Percentiles rank a stretch among this genome's conserved stretches.
Evolutionary conservation across 2,113 vertebrate genomes (phyloP).

Genomic region (Chaetodon auriga): DNA sequence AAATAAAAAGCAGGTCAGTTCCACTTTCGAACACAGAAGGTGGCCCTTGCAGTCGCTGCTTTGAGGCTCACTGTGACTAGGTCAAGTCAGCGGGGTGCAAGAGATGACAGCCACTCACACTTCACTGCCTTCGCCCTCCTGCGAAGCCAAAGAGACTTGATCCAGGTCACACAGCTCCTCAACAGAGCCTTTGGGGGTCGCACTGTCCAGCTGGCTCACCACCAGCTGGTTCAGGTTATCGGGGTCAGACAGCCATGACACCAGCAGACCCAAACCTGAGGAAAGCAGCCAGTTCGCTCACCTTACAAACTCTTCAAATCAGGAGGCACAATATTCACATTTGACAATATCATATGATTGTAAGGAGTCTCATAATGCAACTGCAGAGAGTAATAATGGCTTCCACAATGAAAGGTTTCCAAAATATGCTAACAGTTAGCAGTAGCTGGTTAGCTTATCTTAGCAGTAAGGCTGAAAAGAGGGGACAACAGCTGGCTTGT

Average conservation of each 20-base stretch:
- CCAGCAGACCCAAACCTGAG: conserved; percentile 76
- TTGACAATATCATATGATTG: neutral
- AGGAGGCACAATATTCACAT: neutral
- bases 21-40: conserved; percentile 41
- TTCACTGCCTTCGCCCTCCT: conserved; percentile 51
- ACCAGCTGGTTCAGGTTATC: conserved; percentile 86
- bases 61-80: conserved; percentile 14
- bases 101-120: conserved; percentile 74
- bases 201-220: conserved; percentile 78
- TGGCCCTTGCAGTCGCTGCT: conserved; percentile 8
- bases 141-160: conserved; percentile 54
- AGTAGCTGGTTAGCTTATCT: neutral
- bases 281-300: conserved; percentile 13
- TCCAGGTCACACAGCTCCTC: conserved; percentile 69
- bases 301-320: neutral
- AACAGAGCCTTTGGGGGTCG: conserved; percentile 47
- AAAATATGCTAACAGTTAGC: neutral
- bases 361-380: neutral
- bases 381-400: neutral
- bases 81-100: conserved; percentile 19
- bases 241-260: conserved; percentile 83
- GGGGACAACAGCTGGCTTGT: neutral
- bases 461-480: neutral
- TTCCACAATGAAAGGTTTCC: neutral
- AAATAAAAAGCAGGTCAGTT: conserved; percentile 39